phyloP scores from a whole-genome alignment of 2,113 vertebrate genomes.

The Ictalurus furcatus region DNA sequence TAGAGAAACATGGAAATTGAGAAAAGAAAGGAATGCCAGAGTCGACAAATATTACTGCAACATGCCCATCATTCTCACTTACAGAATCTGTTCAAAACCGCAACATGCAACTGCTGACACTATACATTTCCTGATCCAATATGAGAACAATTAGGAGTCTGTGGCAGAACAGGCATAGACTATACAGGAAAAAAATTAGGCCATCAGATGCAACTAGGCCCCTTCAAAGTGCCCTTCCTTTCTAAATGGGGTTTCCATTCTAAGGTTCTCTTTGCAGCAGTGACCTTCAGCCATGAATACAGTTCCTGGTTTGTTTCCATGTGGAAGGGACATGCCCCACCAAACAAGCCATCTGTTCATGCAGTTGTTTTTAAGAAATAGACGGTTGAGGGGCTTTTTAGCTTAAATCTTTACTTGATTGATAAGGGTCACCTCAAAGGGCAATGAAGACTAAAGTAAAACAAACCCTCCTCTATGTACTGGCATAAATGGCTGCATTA shows the following conservation, averaged over 20 bases:
- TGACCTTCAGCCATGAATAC: constrained; percentile 47
- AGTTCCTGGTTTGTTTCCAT: constrained; percentile 43
- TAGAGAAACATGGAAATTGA: constrained; percentile 41
- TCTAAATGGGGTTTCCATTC: constrained; percentile 15
- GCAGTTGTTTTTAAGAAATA: constrained; percentile 38
- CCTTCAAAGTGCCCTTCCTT: constrained; percentile 24
- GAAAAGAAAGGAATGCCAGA: background rate
- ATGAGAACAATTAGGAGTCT: constrained; percentile 21
- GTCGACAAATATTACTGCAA: background rate
- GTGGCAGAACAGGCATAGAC: constrained; percentile 1
- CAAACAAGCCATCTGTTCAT: constrained; percentile 51
- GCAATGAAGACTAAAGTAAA: constrained; percentile 26
- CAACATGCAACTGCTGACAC: constrained; percentile 10
- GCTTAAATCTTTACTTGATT: constrained; percentile 28
- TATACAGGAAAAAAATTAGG: background rate
- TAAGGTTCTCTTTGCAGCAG: constrained; percentile 32
- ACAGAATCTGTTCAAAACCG: background rate
- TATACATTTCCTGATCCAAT: constrained; percentile 6
- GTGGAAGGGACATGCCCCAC: constrained; percentile 31
- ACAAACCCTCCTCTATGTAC: constrained; percentile 47
- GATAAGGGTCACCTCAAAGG: constrained; percentile 36
- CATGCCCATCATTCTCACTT: background rate
- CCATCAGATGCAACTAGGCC: background rate
- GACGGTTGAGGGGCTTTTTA: constrained; percentile 23
- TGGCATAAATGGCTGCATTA: constrained; percentile 47